Evolutionary conservation across 2,797 vertebrate species (phyloP), one percentile per base, ranked within the genome.

Genomic region (Cirrhinus molitorella): DNA sequence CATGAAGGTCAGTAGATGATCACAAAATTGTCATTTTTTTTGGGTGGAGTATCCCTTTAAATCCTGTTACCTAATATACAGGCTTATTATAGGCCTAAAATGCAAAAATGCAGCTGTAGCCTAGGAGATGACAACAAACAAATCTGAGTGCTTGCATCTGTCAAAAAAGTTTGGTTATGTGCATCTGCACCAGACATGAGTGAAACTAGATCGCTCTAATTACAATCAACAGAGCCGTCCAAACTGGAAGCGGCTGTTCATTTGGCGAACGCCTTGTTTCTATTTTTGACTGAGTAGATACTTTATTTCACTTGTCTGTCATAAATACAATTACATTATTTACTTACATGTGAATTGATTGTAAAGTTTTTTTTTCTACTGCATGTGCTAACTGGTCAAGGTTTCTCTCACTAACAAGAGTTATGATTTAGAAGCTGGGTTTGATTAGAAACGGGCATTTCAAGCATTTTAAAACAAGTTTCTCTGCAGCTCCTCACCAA

Each of bases 171-270:
- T 75, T 53, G 53, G 34, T 17, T 75, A 59, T 10, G 53, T 43
- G 21, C n/a, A n/a, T 75, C 34, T 43, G 43, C 53, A 57, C 53
- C 53, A 57, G 51, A 57, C 34, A 2, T 13, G 4, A 75, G 53
- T 57, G 31, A 59, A 59, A 59, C 53, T 75, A 57, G 73, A 75
- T 75, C 53, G 8, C n/a, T 75, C 34, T 28, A n/a, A 59, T 75
- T 40, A 75, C 55, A 75, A 75, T 75, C 73, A 75, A 59, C 53
- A 57, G 34, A 59, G 53, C 73, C 1, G 34, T 57, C 53, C 53
- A 75, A 59, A 75, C 51, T 75, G 73, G 53, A 75, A 75, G 53
- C 51, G 51, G 73, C 73, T 75, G 73, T 75, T 59, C 31, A 75
- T 14, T 55, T 75, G 51, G 51, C 19, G 5, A 3, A 34, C 11